phyloP scores from a whole-genome alignment of 2,113 vertebrate species.

The Chiloscyllium plagiosum region DNA sequence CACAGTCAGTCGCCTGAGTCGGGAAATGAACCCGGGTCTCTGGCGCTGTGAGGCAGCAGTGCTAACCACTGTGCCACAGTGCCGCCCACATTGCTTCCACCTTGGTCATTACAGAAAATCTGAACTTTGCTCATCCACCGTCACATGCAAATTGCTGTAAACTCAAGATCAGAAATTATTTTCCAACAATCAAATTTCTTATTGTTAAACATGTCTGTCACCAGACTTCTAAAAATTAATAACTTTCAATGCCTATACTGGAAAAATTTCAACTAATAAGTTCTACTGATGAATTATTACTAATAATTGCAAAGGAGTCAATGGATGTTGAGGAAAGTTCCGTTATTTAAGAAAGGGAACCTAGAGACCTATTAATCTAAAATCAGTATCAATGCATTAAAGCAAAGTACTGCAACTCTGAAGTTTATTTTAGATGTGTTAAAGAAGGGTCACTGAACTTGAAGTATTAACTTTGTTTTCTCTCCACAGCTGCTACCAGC shows the following conservation, averaged over 20 bases:
- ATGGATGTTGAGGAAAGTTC: neutral
- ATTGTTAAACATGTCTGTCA: neutral
- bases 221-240: neutral
- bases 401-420: no score
- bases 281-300: neutral
- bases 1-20: no score
- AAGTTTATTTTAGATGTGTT: no score
- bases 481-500: no score
- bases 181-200: neutral
- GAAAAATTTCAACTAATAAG: neutral
- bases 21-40: no score
- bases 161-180: neutral
- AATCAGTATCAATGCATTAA: neutral
- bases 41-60: no score
- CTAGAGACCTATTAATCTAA: neutral
- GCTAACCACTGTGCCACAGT: no score
- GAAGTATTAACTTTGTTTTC: no score
- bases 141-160: neutral
- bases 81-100: no score
- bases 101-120: no score
- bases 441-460: no score
- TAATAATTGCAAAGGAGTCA: neutral
- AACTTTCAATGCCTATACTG: neutral
- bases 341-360: neutral
- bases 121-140: no score